phyloP scores from a whole-genome alignment of 2,797 vertebrate genomes.

The Luscinia megarhynchos region DNA sequence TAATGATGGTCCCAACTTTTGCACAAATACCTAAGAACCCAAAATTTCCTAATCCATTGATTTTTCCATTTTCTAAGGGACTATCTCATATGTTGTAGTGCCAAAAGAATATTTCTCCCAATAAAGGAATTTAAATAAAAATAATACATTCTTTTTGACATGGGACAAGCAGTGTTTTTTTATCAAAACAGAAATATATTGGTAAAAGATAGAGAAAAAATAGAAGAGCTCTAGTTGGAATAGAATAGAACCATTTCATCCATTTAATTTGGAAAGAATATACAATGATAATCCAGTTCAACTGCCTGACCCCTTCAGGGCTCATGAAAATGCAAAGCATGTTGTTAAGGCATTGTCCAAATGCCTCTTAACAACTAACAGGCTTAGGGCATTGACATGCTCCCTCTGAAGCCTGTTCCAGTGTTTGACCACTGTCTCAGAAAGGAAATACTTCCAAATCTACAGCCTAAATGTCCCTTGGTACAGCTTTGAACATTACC shows the following conservation, averaged over 20 bases:
- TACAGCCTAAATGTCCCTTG: neutral
- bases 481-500: neutral
- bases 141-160: neutral
- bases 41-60: neutral
- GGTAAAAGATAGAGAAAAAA: neutral
- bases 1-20: neutral
- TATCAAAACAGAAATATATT: neutral
- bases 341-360: neutral
- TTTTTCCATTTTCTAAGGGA: neutral
- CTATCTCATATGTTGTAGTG: neutral
- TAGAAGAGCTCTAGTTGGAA: neutral
- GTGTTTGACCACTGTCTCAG: neutral
- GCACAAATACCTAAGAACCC: neutral
- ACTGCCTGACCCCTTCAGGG: neutral
- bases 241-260: neutral
- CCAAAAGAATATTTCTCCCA: neutral
- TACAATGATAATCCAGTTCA: neutral
- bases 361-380: neutral
- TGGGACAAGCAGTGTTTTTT: neutral
- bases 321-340: neutral
- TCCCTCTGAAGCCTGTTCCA: neutral
- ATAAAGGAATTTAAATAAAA: neutral
- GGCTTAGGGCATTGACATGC: rapidly evolving
- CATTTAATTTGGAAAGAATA: rapidly evolving
- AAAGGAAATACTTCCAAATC: neutral